A percentile compares a stretch with the other conserved stretches of the same genome.
Conservation (phyloP, 2,888 invertebrate species). For the Dysmachus trigonus region DNA sequence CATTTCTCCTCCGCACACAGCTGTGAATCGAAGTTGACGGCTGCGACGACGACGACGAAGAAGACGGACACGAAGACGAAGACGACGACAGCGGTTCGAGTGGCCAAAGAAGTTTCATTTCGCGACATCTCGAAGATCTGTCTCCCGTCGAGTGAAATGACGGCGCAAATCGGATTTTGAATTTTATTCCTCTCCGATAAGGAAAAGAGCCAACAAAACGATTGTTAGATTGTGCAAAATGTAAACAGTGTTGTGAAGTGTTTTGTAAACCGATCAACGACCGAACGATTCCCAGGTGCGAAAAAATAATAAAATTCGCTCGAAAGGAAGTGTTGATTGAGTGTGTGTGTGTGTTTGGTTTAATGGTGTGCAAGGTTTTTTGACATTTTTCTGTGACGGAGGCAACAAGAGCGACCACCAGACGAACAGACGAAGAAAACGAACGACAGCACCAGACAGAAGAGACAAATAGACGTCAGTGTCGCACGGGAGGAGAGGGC, state of each 20-base stretch:
- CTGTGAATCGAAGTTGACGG: not conserved
- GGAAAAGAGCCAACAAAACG: not conserved
- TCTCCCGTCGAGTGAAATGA: not conserved
- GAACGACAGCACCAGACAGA: not conserved
- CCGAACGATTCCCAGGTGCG: not conserved
- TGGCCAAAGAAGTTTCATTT: not conserved
- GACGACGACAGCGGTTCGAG: not conserved
- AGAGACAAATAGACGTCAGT: no score
- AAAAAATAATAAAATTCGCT: not conserved
- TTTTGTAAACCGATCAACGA: not conserved
- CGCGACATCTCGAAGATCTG: not conserved
- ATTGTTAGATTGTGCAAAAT: not conserved
- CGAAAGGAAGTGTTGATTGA: not conserved
- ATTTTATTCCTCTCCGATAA: no score
- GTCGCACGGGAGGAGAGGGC: not conserved
- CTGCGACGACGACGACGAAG: not conserved
- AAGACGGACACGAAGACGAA: not conserved
- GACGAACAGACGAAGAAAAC: constrained; percentile 25
- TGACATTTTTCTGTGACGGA: constrained; percentile 39
- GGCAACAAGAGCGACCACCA: no score
- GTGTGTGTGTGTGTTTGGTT: not conserved
- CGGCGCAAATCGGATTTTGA: not conserved
- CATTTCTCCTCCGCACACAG: not conserved
- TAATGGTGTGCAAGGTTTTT: constrained; percentile 32
- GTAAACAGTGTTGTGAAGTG: constrained; percentile 12